Evolutionary conservation across 1,140 invertebrate species (phyloP).

Genomic region (Caenorhabditis latens): DNA sequence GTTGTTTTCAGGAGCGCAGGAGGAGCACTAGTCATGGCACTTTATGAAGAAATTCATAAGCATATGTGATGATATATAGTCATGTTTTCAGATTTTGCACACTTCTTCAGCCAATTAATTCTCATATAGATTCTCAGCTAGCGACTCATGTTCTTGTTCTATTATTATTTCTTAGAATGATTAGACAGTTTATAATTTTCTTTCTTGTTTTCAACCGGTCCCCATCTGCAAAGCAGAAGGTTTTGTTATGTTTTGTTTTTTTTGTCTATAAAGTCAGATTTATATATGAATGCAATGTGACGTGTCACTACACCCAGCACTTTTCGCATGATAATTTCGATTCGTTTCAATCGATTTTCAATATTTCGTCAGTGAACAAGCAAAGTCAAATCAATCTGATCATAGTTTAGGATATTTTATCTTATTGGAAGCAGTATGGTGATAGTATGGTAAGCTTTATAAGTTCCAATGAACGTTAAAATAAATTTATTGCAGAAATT

Average conservation of each 20-base stretch:
- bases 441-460: constrained; percentile 18
- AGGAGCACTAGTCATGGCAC: constrained; percentile 62
- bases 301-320: background rate
- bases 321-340: background rate
- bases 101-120: no score
- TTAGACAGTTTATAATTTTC: background rate
- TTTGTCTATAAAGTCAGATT: constrained; percentile 19
- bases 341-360: constrained; percentile 40
- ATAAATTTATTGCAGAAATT: constrained; percentile 4
- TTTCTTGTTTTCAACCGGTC: constrained; percentile 33
- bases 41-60: constrained; percentile 64
- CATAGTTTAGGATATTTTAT: background rate
- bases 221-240: background rate
- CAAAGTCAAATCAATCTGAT: background rate
- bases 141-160: constrained; percentile 26
- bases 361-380: background rate
- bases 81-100: background rate
- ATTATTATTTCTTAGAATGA: background rate
- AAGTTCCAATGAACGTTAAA: background rate
- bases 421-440: constrained; percentile 29
- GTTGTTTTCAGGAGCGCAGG: constrained; percentile 55
- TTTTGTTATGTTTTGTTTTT: background rate
- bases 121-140: constrained; percentile 41
- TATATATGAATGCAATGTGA: background rate
- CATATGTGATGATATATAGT: constrained; percentile 44